phyloP scores from a whole-genome alignment of 2,797 vertebrate species.

The Oreortyx pictus region DNA sequence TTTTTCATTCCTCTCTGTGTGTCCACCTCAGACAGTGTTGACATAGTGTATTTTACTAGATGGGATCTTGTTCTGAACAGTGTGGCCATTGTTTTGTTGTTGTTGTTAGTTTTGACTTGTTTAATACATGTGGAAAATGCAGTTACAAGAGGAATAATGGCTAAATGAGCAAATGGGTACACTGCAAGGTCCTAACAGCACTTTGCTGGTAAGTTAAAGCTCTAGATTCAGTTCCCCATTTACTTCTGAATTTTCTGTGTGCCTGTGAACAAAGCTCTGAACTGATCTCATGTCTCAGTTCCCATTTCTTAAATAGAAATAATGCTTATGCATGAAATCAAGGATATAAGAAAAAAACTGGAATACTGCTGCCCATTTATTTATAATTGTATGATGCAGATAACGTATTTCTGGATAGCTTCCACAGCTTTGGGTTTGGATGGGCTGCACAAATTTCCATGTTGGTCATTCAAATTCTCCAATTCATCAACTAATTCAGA shows the following conservation, averaged over 20 bases:
- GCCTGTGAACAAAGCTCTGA: neutral
- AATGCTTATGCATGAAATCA: neutral
- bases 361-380: neutral
- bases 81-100: neutral
- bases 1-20: neutral
- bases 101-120: neutral
- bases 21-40: neutral
- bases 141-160: neutral
- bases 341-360: neutral
- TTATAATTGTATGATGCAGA: neutral
- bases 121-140: neutral
- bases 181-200: neutral
- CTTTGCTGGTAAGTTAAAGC: fast-evolving
- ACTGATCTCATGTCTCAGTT: neutral
- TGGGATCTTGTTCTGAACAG: neutral
- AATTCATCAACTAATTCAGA: neutral
- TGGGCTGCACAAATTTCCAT: neutral
- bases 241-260: neutral
- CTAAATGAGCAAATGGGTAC: neutral
- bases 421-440: neutral
- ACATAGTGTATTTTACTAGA: neutral
- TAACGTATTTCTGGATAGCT: neutral
- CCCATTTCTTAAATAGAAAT: neutral
- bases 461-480: fast-evolving
- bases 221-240: neutral